Evolutionary conservation across 2,113 vertebrate species (phyloP).

Genomic region (Elephas maximus): DNA sequence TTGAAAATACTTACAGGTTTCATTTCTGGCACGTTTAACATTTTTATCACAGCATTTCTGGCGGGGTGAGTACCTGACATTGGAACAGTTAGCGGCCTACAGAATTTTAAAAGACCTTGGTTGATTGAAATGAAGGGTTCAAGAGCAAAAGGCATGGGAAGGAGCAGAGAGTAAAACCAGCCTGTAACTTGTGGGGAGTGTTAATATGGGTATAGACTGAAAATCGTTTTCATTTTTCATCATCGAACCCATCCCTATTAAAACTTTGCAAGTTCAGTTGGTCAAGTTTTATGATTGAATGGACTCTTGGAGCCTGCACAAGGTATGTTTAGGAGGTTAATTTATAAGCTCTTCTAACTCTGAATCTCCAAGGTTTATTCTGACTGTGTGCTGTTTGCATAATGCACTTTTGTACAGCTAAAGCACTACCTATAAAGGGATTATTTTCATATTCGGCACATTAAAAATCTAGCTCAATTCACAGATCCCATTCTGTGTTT

Average conservation of each 20-base stretch:
- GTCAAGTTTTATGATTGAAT: constrained; percentile 86
- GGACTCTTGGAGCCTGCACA: constrained; percentile 82
- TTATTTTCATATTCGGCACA: constrained; percentile 89
- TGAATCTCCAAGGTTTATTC: constrained; percentile 87
- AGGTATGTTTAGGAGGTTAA: constrained; percentile 87
- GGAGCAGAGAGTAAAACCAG: constrained; percentile 8
- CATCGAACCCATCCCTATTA: constrained; percentile 82
- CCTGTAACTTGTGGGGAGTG: constrained; percentile 41
- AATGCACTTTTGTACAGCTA: constrained; percentile 86
- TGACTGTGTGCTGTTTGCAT: constrained; percentile 88
- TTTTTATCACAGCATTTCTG: constrained; percentile 83
- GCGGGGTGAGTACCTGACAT: constrained; percentile 69
- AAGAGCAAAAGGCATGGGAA: constrained; percentile 65
- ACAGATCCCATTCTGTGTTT: constrained; percentile 82
- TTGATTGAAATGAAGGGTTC: constrained; percentile 80
- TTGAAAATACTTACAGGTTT: constrained; percentile 75
- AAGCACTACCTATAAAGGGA: constrained; percentile 87
- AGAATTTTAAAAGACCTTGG: constrained; percentile 70
- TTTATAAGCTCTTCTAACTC: constrained; percentile 88
- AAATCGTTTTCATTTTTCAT: constrained; percentile 81
- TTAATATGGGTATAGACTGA: constrained; percentile 49
- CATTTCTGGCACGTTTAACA: constrained; percentile 77
- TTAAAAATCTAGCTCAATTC: constrained; percentile 87
- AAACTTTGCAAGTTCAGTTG: constrained; percentile 83
- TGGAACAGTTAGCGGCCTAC: constrained; percentile 77